phyloP scores from a whole-genome alignment of 2,113 vertebrate species.

The Rhodinocichla rosea region DNA sequence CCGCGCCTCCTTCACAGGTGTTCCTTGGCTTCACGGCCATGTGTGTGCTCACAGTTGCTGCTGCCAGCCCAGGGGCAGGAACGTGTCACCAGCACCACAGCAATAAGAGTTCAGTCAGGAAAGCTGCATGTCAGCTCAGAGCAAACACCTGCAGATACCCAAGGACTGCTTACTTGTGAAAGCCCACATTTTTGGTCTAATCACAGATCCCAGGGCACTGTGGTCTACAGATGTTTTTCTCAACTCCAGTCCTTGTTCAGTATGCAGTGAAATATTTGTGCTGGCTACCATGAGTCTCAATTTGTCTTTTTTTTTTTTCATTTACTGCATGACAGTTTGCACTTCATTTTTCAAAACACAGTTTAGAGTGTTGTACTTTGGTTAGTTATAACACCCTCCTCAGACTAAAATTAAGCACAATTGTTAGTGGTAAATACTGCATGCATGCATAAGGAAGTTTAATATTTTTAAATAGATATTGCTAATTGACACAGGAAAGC shows the following conservation, averaged over 20 bases:
- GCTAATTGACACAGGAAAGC: accelerated
- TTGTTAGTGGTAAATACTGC: accelerated
- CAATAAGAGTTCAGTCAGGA: not conserved
- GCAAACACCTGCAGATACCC: not conserved
- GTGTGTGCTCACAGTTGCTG: not conserved
- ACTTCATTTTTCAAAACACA: not conserved
- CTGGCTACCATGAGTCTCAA: not conserved
- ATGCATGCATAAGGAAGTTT: accelerated
- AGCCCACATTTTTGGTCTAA: not conserved
- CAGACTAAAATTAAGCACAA: not conserved
- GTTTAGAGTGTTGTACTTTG: not conserved
- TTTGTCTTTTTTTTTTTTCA: not conserved
- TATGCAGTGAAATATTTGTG: not conserved
- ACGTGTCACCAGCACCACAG: not conserved
- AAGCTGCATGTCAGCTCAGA: not conserved
- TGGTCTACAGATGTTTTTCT: not conserved
- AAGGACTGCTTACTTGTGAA: no score
- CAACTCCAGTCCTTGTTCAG: not conserved
- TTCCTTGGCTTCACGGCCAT: not conserved
- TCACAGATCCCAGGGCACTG: not conserved
- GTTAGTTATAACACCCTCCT: not conserved
- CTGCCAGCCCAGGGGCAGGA: not conserved
- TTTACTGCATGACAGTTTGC: no score
- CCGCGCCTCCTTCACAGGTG: not conserved
- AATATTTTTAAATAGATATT: accelerated